Percentiles rank a stretch among this genome's conserved stretches.
Conservation (phyloP, 1,140 invertebrate genomes). For the Hycleus phaleratus region DNA sequence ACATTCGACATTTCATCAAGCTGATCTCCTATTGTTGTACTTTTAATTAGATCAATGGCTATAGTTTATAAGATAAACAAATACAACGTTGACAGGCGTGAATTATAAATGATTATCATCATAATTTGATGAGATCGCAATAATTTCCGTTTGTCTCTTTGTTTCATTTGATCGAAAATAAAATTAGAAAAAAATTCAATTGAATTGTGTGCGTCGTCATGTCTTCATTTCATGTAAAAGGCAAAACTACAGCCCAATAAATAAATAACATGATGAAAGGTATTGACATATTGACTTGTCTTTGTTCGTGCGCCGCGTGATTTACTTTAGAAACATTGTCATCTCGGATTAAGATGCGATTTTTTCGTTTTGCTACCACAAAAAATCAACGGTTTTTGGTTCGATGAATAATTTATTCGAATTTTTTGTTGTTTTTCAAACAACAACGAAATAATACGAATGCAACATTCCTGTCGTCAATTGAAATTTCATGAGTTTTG, state of each 20-base stretch:
- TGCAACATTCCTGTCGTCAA: no score
- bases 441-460: no score
- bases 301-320: slow-evolving; percentile 16
- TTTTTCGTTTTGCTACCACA: background rate
- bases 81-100: no score
- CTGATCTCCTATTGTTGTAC: background rate
- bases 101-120: no score
- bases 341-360: background rate
- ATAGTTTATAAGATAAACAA: slow-evolving; percentile 3
- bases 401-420: no score
- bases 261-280: slow-evolving; percentile 11
- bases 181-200: no score
- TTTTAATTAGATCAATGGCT: slow-evolving; percentile 10
- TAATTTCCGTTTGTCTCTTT: no score
- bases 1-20: slow-evolving; percentile 1
- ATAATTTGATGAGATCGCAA: no score
- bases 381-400: no score
- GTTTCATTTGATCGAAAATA: no score
- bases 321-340: slow-evolving; percentile 7
- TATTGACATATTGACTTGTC: slow-evolving; percentile 20
- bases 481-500: no score
- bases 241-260: slow-evolving; percentile 6
- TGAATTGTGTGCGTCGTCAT: background rate
- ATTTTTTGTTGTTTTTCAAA: no score
- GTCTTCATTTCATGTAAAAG: slow-evolving; percentile 11